A percentile compares a stretch with the other conserved stretches of the same genome.
Conservation (phyloP, 1,140 invertebrate genomes). For the Pseudachorutes palmiensis region DNA sequence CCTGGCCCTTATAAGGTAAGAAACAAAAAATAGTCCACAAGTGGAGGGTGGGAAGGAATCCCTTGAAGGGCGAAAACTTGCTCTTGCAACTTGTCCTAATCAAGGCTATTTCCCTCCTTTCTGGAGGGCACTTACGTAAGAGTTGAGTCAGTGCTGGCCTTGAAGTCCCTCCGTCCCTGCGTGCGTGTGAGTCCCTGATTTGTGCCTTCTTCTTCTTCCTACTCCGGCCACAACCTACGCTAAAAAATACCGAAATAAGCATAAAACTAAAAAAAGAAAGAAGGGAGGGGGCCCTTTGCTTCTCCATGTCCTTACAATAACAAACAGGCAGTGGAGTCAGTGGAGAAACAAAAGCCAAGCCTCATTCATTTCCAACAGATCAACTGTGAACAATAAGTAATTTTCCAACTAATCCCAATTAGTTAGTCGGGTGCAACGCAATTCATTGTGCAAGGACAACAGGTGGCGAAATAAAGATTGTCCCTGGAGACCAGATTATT, state of each 20-base stretch:
- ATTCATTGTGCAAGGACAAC: too few species aligned
- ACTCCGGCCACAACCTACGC: slow-evolving; percentile 3
- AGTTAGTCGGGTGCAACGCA: too few species aligned
- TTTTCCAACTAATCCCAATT: too few species aligned
- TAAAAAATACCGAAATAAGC: slow-evolving; percentile 9
- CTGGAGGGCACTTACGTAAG: slow-evolving; percentile 7
- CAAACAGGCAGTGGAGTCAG: too few species aligned
- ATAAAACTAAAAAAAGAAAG: slow-evolving; percentile 1
- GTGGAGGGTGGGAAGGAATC: too few species aligned
- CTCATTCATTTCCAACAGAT: too few species aligned
- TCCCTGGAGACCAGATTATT: too few species aligned
- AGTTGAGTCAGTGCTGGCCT: slow-evolving; percentile 11
- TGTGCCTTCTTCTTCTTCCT: not conserved
- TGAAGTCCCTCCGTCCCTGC: not conserved
- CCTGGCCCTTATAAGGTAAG: slow-evolving; percentile 1
- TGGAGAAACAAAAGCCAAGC: too few species aligned
- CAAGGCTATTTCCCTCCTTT: slow-evolving; percentile 16
- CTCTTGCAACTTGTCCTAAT: slow-evolving; percentile 16
- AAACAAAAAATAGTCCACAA: too few species aligned
- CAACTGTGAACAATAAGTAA: too few species aligned
- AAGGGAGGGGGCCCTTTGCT: not conserved
- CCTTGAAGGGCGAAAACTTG: not conserved
- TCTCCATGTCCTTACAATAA: not conserved
- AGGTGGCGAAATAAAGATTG: too few species aligned
- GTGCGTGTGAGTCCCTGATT: slow-evolving; percentile 3